These are phyloP conservation scores for Atrichornis clamosus DNA, from an alignment of 2,113 vertebrate genomes.

Conservation along the genomic window DNA sequence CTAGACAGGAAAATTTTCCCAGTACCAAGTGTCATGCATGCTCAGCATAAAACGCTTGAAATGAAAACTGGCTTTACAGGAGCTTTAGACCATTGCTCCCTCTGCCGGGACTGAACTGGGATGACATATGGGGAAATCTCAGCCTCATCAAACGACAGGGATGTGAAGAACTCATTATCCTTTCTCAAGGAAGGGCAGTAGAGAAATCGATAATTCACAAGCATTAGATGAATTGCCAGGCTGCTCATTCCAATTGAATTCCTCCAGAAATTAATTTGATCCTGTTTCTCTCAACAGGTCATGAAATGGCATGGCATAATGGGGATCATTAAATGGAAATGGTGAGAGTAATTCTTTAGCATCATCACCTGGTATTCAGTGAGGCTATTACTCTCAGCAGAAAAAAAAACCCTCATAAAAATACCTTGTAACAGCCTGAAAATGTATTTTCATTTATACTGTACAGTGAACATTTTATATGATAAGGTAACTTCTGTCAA, in stretches of 20 bases:
- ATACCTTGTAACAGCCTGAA: background rate
- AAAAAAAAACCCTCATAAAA: background rate
- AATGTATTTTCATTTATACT: constrained; percentile 10
- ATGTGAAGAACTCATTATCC: background rate
- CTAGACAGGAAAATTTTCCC: background rate
- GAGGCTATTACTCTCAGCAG: background rate
- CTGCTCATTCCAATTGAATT: constrained; percentile 35
- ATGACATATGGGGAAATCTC: background rate
- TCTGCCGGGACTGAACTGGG: constrained; percentile 55
- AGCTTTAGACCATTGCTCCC: constrained; percentile 58
- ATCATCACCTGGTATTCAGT: background rate
- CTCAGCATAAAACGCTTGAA: background rate
- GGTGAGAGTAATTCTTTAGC: background rate
- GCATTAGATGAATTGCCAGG: background rate
- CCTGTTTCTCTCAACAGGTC: constrained; percentile 31
- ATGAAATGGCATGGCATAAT: background rate
- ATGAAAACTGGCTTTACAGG: background rate
- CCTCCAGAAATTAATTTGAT: constrained; percentile 46
- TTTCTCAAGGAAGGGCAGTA: background rate
- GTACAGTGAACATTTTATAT: background rate
- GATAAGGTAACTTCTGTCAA: background rate
- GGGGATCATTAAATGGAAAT: constrained; percentile 14
- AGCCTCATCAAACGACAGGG: background rate
- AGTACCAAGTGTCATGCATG: background rate
- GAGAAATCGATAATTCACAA: constrained; percentile 10